Evolutionary conservation across 2,888 invertebrate species (phyloP).

Genomic region (Pecten maximus): DNA sequence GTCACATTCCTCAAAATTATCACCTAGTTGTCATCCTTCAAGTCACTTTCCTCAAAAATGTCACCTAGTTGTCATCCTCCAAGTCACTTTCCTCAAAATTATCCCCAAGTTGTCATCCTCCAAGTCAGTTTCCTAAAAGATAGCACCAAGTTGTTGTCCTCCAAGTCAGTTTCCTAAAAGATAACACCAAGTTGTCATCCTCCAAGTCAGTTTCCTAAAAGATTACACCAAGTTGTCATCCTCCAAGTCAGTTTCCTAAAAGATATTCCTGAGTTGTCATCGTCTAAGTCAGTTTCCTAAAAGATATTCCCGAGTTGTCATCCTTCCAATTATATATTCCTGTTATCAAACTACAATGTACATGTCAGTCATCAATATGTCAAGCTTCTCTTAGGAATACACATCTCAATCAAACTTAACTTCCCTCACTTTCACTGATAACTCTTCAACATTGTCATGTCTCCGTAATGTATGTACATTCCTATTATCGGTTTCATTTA

Average conservation of each 20-base stretch:
- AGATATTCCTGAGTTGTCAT: background rate
- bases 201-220: background rate
- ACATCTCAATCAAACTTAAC: background rate
- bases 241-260: background rate
- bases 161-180: background rate
- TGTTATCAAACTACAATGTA: background rate
- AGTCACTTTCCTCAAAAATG: too few relatives aligned
- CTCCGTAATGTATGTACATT: background rate
- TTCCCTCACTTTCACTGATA: background rate
- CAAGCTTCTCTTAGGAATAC: too few relatives aligned
- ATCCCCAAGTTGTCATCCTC: too few relatives aligned
- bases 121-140: too few relatives aligned
- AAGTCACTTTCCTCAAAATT: too few relatives aligned
- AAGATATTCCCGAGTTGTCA: too few relatives aligned
- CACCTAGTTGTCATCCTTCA: too few relatives aligned
- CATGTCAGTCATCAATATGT: background rate
- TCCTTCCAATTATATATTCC: background rate
- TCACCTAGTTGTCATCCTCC: too few relatives aligned
- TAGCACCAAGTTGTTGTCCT: background rate
- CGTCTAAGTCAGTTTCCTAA: background rate
- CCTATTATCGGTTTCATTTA: background rate
- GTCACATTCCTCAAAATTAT: too few relatives aligned
- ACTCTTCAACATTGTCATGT: background rate
- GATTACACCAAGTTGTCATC: background rate
- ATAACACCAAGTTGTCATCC: background rate